Evolutionary conservation across 2,888 invertebrate genomes (phyloP).

Genomic region (Pegoplata infirma): DNA sequence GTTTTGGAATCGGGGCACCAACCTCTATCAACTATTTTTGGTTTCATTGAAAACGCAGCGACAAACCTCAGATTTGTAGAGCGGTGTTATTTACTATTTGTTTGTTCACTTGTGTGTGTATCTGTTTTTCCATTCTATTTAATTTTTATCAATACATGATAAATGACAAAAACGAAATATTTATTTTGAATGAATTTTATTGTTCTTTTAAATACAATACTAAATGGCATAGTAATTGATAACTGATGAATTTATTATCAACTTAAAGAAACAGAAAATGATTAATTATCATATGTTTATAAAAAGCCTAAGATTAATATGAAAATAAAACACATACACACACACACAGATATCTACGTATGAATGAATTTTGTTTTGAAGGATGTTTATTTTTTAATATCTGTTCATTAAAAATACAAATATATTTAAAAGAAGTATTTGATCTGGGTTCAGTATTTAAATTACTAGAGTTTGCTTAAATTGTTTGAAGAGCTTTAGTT

Average conservation of each 20-base stretch:
- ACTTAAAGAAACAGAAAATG: slow-evolving; percentile 43
- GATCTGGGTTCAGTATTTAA: too few relatives aligned
- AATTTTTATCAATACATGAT: slow-evolving; percentile 53
- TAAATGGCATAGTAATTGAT: slow-evolving; percentile 47
- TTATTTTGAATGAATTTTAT: slow-evolving; percentile 37
- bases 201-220: slow-evolving; percentile 47
- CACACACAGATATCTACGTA: not conserved
- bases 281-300: slow-evolving; percentile 35
- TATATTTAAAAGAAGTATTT: too few relatives aligned
- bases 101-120: not conserved
- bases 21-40: too few relatives aligned
- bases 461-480: too few relatives aligned
- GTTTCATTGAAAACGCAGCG: too few relatives aligned
- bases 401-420: too few relatives aligned
- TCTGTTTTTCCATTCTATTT: not conserved
- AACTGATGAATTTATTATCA: slow-evolving; percentile 49
- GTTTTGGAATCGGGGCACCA: too few relatives aligned
- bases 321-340: not conserved
- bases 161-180: slow-evolving; percentile 44
- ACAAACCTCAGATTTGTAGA: too few relatives aligned
- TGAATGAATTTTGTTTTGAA: not conserved
- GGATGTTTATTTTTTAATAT: not conserved
- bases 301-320: slow-evolving; percentile 23
- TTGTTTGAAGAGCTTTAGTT: too few relatives aligned
- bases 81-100: not conserved